These are phyloP conservation scores for Lepidurus couesii DNA, from an alignment of 1,140 invertebrate species.

Conservation along the genomic window DNA sequence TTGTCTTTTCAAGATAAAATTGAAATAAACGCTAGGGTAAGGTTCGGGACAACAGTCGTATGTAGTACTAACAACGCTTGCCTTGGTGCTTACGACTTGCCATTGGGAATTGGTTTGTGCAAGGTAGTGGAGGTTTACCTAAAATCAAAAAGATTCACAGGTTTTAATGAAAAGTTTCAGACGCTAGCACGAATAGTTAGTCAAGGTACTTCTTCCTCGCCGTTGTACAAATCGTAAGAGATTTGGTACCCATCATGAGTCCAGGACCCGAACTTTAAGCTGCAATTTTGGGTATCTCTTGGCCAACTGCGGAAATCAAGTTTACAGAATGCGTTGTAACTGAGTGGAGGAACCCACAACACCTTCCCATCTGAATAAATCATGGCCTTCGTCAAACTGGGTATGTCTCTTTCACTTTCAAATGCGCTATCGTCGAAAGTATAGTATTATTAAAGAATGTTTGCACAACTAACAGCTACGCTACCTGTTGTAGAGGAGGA, in stretches of 20 bases:
- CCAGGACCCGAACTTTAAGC: neutral
- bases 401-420: conserved; percentile 91
- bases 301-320: neutral
- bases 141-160: too few relatives aligned
- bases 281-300: neutral
- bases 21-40: neutral
- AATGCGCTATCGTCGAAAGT: conserved; percentile 41
- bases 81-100: neutral
- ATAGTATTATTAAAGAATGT: neutral
- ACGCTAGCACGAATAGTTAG: neutral
- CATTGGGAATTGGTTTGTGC: neutral
- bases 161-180: neutral
- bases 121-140: too few relatives aligned
- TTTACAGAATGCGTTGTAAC: conserved; percentile 65
- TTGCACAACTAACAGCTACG: neutral
- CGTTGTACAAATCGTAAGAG: neutral
- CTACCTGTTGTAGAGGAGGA: neutral
- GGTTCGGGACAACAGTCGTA: neutral
- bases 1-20: neutral
- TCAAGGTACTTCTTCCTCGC: neutral
- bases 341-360: conserved; percentile 96
- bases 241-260: neutral
- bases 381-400: conserved; percentile 94
- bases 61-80: neutral
- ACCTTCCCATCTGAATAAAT: conserved; percentile 89